Percentiles rank a stretch among this genome's conserved stretches.
These are phyloP conservation scores for Clangula hyemalis DNA, from an alignment of 2,797 vertebrate species.

Conservation along the genomic window DNA sequence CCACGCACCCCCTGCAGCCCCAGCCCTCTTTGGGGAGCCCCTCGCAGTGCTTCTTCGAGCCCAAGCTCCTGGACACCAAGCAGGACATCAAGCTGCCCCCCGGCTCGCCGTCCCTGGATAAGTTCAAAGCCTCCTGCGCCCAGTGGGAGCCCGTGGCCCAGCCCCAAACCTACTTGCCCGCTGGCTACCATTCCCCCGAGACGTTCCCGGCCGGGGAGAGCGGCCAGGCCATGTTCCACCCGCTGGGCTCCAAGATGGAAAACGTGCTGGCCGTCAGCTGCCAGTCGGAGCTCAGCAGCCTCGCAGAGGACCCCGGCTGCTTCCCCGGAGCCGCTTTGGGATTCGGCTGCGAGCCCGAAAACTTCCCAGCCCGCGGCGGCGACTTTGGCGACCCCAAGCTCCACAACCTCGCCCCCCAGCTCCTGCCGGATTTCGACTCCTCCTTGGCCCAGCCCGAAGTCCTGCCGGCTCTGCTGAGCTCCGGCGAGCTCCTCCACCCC, in stretches of 20 bases:
- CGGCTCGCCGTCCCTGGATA: conserved; percentile 87
- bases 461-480: conserved; percentile 76
- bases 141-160: conserved; percentile 87
- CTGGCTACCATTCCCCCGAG: conserved; percentile 81
- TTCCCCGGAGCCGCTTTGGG: conserved; percentile 39
- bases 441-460: conserved; percentile 58
- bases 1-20: conserved; percentile 68
- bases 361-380: neutral
- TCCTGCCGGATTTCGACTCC: conserved; percentile 49
- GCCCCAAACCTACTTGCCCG: conserved; percentile 81
- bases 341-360: conserved; percentile 61
- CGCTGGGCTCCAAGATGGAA: conserved; percentile 77
- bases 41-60: conserved; percentile 78
- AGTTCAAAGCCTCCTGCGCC: conserved; percentile 89
- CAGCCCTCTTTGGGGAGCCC: conserved; percentile 76
- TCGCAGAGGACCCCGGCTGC: conserved; percentile 32
- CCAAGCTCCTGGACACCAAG: conserved; percentile 75
- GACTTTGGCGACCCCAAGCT: conserved; percentile 64
- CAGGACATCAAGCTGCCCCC: conserved; percentile 81
- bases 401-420: neutral
- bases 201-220: conserved; percentile 32
- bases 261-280: conserved; percentile 75
- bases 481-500: conserved; percentile 79
- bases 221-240: conserved; percentile 64
- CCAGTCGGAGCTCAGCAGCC: conserved; percentile 71